Conservation (phyloP, 2,113 vertebrate species). For the Heterochromis multidens region DNA sequence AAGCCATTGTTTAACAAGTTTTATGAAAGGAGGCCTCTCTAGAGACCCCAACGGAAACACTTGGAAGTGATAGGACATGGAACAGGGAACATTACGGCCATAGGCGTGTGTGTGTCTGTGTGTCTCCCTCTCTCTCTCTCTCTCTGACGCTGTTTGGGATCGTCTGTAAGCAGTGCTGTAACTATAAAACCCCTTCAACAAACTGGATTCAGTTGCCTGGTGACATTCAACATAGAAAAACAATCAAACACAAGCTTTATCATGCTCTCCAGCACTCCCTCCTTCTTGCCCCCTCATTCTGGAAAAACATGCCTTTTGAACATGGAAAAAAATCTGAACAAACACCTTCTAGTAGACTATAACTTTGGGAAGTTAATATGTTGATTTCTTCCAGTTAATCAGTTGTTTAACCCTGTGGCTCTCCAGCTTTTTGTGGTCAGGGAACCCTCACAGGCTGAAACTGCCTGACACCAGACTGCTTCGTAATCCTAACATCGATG, state of each 20-base stretch:
- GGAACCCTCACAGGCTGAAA: not conserved
- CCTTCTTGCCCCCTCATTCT: not conserved
- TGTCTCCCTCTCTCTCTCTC: not conserved
- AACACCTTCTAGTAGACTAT: not conserved
- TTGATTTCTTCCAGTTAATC: not conserved
- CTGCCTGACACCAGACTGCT: not conserved
- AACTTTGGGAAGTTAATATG: not conserved
- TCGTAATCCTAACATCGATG: not conserved
- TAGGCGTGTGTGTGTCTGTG: not conserved
- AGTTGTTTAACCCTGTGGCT: not conserved
- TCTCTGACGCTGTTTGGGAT: conserved; percentile 23
- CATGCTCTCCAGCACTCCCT: not conserved
- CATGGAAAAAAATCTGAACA: not conserved
- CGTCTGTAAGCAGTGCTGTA: not conserved
- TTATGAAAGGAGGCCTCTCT: conserved; percentile 10
- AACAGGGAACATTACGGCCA: conserved; percentile 2
- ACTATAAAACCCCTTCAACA: not conserved
- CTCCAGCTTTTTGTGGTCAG: not conserved
- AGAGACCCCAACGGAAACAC: conserved; percentile 15
- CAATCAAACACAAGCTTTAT: not conserved
- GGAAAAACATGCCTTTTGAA: not conserved
- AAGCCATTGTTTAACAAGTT: conserved; percentile 27
- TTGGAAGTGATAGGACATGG: conserved; percentile 8
- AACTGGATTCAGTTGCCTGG: not conserved
- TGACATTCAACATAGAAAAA: not conserved